These are phyloP conservation scores for Dynastes grantii DNA, from an alignment of 2,888 invertebrate species.

Conservation along the genomic window DNA sequence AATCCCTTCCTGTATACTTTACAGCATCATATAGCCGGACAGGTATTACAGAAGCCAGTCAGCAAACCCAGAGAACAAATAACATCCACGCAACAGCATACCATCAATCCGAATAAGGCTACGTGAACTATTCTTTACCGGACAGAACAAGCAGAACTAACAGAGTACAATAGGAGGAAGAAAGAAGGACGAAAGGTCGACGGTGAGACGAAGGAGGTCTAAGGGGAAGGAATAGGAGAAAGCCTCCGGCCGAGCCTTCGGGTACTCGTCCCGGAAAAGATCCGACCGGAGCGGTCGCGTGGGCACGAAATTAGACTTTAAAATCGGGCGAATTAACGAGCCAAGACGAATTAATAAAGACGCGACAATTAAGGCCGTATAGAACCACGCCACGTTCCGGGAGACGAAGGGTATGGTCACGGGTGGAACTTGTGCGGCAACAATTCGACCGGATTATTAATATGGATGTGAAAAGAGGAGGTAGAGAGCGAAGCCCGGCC, in stretches of 20 bases:
- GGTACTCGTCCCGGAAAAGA: slow-evolving; percentile 18
- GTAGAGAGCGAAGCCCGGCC: no score
- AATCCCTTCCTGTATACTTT: no score
- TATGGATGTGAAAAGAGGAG: no score
- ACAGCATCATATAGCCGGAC: no score
- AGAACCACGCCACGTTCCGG: not conserved
- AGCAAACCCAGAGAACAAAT: slow-evolving; percentile 24
- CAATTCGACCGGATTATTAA: no score
- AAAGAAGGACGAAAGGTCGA: not conserved
- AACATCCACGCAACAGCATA: slow-evolving; percentile 22
- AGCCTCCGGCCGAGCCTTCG: no score
- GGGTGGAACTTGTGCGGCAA: no score
- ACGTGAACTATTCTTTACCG: slow-evolving; percentile 10
- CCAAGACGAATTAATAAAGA: slow-evolving; percentile 10
- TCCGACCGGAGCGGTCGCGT: slow-evolving; percentile 17
- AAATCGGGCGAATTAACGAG: slow-evolving; percentile 27
- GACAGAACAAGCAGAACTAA: slow-evolving; percentile 8
- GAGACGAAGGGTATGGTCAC: no score
- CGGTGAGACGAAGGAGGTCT: not conserved
- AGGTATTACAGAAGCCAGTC: slow-evolving; percentile 2
- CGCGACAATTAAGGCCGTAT: not conserved
- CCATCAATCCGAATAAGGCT: slow-evolving; percentile 23
- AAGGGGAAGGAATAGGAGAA: not conserved
- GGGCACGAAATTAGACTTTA: slow-evolving; percentile 31
- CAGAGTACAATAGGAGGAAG: not conserved